Base-by-base conservation (phyloP, 2,113 vertebrate species). In the Hippocampus comes region DNA sequence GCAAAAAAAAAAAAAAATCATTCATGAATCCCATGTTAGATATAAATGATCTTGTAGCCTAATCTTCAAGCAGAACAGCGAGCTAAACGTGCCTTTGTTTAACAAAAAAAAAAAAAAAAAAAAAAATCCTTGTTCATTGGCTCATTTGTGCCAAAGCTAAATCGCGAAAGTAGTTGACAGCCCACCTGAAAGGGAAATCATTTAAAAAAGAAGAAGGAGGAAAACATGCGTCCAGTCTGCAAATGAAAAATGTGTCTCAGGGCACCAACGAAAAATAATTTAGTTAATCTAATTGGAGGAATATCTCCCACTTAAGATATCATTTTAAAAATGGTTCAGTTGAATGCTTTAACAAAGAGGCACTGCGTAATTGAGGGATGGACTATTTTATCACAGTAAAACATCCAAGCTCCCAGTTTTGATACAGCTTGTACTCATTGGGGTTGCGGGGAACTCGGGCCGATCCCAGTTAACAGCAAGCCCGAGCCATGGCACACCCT, bases 111-210 rank as follows among this genome's bases (percentile, higher is more conserved):
- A 21, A 9, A 4, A n/a, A 55, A 21, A 9, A 23, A 56, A 56
- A 55, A 4, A n/a, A 55, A 21, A 9, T n/a, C 18, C 17, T 1
- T 23, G 53, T 23, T 56, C n/a, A 21, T 9, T 23, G 20, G 53
- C 21, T 21, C 53, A 21, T 56, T 56, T 56, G 53, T 56, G 53
- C 21, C 53, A 56, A 56, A 23, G 53, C 53, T 56, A n/a, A 56
- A n/a, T 56, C 70, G 72, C 65, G 74, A 84, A 76, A 68, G 82
- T 59, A 53, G 71, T 51, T 89, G 84, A 84, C 89, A 84, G 73
- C 68, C 74, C 79, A 83, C 78, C 84, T 67, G 25, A 71, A 80
- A 78, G 43, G 76, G 77, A 77, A 74, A 82, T 78, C 74, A 78
- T 74, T 72, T 38, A 38, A 38, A 38, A 74, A 86, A 79, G 74